Base-by-base conservation (phyloP, 2,113 vertebrate species). In the Actenoides hombroni region DNA sequence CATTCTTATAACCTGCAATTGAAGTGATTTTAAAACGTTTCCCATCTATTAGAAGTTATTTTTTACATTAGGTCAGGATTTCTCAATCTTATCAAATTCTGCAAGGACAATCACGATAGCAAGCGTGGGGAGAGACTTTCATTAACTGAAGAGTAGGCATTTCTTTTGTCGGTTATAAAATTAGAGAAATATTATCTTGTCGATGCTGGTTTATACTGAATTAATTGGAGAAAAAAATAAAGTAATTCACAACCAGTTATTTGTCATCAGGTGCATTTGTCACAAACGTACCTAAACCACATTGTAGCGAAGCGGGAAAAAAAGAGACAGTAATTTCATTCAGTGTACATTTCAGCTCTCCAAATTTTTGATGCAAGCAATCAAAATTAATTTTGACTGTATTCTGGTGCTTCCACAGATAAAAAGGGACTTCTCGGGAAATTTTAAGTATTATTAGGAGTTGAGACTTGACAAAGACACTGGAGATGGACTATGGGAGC, bases 21-120 rank as follows among this genome's bases (percentile, higher is more conserved):
- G 79, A 83, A 92, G 73, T 70, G 90, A 93, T 93, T 92, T 95
- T 40, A 90, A 92, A 95, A 90, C 1, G 2, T 44, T 92, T 94
- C 70, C 44, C 83, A 70, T 42, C 82, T 92, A 46, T 86, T 78
- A 74, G 40, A 86, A 78, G 85, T 61, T 76, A 80, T 77, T 94
- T 94, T 77, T 26, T 86, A 40, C 79, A 54, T 93, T 92, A 88
- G 68, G 68, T 86, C 71, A 86, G 54, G 59, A 83, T 90, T 93
- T 67, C 35, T 86, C 78, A 40, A 8, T 73, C 88, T 94, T 14
- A 24, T 14, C 51, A 39, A 37, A 77, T 65, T 90, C 83, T 46
- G 0, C 44, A 54, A 53, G 35, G 51, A 37, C 39, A 87, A 93
- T 77, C 79, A 88, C 0, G 3, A 40, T 13, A 74, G 37, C 40